phyloP scores from a whole-genome alignment of 1,140 invertebrate species.

The Bactericera cockerelli region DNA sequence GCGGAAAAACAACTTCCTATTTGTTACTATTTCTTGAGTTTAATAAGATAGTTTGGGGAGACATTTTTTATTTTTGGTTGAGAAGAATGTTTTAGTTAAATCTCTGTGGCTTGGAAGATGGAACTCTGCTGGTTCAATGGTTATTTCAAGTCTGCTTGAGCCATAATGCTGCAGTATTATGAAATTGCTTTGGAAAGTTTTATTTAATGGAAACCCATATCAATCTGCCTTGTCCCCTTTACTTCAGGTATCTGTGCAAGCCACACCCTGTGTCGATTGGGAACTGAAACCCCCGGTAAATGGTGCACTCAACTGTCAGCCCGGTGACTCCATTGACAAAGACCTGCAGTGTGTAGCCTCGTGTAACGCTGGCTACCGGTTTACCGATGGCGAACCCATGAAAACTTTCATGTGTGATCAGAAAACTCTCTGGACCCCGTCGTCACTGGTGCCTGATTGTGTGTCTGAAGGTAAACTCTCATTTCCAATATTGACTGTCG shows the following conservation, averaged over 20 bases:
- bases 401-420: slow-evolving; percentile 74
- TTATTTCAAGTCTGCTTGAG: too few relatives aligned
- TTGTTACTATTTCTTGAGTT: too few relatives aligned
- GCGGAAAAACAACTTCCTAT: too few relatives aligned
- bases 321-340: slow-evolving; percentile 47
- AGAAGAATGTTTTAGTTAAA: too few relatives aligned
- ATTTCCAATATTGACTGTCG: neutral
- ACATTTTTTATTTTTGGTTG: too few relatives aligned
- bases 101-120: too few relatives aligned
- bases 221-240: too few relatives aligned
- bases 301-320: slow-evolving; percentile 72
- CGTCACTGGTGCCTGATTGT: slow-evolving; percentile 78
- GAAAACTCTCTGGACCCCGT: slow-evolving; percentile 63
- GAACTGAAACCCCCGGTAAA: slow-evolving; percentile 75
- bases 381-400: slow-evolving; percentile 73
- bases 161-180: too few relatives aligned
- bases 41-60: too few relatives aligned
- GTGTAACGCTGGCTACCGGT: slow-evolving; percentile 70
- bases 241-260: slow-evolving; percentile 62
- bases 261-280: slow-evolving; percentile 87
- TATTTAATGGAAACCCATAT: too few relatives aligned
- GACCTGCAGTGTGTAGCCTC: slow-evolving; percentile 79
- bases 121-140: too few relatives aligned
- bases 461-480: slow-evolving; percentile 69
- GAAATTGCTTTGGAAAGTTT: too few relatives aligned